phyloP scores from a whole-genome alignment of 64 coral and sea anemone genomes.

The Cladopsammia gracilis region DNA sequence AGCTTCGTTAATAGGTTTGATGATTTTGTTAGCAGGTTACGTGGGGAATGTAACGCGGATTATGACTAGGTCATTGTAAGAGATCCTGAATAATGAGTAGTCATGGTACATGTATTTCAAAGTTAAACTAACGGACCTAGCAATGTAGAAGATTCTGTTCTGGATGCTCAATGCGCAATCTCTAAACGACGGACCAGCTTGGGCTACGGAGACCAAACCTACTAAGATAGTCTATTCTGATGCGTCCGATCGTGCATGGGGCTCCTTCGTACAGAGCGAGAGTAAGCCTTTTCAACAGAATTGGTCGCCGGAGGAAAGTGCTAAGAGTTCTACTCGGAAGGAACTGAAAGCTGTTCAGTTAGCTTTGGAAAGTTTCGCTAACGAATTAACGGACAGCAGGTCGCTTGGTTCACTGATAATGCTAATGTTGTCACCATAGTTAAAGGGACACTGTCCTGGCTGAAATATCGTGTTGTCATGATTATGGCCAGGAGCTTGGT shows the following conservation, averaged over 20 bases:
- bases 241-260: slow-evolving; percentile 21
- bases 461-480: too few relatives aligned
- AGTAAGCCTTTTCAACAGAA: slow-evolving; percentile 66
- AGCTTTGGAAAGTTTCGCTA: slow-evolving; percentile 5
- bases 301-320: slow-evolving; percentile 32
- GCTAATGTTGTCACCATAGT: slow-evolving; percentile 32
- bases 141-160: neutral
- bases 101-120: neutral
- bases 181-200: neutral
- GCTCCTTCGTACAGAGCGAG: slow-evolving; percentile 26
- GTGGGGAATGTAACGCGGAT: neutral
- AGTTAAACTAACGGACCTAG: neutral
- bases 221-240: slow-evolving; percentile 22
- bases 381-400: neutral
- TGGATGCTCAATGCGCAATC: neutral
- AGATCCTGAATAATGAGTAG: neutral
- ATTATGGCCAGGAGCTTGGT: too few relatives aligned
- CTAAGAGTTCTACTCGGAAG: slow-evolving; percentile 21
- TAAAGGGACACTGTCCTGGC: too few relatives aligned
- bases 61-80: slow-evolving; percentile 1
- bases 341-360: slow-evolving; percentile 26
- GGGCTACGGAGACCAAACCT: neutral
- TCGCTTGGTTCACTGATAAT: slow-evolving; percentile 55
- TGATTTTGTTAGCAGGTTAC: neutral
- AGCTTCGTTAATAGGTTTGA: neutral